Evolutionary conservation across 1,140 invertebrate genomes (phyloP).

Genomic region (Platorchestia sp.): DNA sequence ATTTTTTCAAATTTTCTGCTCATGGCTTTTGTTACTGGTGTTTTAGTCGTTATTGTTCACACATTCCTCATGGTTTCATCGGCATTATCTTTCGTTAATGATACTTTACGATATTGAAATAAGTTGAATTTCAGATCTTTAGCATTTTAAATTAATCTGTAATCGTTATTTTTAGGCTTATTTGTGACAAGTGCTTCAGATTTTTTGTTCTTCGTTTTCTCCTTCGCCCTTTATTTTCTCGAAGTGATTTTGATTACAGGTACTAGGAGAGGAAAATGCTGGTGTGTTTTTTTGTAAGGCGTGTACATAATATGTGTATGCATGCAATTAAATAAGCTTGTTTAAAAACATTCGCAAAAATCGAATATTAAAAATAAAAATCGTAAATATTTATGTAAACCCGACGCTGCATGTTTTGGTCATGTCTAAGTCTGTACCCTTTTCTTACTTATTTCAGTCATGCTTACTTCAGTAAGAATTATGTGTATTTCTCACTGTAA

Average conservation of each 20-base stretch:
- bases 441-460: neutral
- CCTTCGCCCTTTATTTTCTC: neutral
- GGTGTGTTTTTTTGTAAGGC: neutral
- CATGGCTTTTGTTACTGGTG: too few relatives aligned
- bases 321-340: too few relatives aligned
- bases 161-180: too few relatives aligned
- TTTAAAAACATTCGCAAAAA: too few relatives aligned
- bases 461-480: neutral
- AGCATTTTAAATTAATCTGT: too few relatives aligned
- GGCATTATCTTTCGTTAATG: neutral
- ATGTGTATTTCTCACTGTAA: neutral
- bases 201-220: too few relatives aligned
- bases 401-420: neutral
- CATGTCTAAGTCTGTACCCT: neutral
- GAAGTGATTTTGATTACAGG: neutral
- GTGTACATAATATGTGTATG: neutral
- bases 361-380: too few relatives aligned
- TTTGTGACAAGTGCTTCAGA: too few relatives aligned
- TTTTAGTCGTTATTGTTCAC: neutral
- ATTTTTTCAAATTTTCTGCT: too few relatives aligned
- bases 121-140: too few relatives aligned
- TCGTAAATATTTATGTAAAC: neutral
- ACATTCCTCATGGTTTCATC: too few relatives aligned
- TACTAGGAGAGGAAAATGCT: neutral
- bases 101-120: neutral